These are phyloP conservation scores for Alosa alosa DNA, from an alignment of 2,113 vertebrate genomes.

Conservation along the genomic window DNA sequence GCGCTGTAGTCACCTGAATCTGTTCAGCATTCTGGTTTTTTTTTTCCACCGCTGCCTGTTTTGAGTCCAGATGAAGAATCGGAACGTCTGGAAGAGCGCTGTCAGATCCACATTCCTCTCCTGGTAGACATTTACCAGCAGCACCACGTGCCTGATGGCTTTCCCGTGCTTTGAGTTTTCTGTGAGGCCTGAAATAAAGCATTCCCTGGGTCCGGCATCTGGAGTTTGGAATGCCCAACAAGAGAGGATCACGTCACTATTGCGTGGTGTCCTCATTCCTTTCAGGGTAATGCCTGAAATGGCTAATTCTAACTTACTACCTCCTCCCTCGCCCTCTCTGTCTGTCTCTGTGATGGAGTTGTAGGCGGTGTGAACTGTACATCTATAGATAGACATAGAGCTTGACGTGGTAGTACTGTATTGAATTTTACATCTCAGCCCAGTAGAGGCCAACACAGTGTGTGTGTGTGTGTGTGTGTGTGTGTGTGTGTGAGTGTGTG, in stretches of 20 bases:
- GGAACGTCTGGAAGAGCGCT: background rate
- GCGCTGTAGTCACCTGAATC: background rate
- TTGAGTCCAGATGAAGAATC: background rate
- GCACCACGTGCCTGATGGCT: background rate
- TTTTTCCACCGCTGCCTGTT: background rate
- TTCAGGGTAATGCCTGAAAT: background rate
- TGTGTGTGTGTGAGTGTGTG: background rate
- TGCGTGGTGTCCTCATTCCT: background rate
- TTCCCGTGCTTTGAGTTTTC: background rate
- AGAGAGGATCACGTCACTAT: background rate
- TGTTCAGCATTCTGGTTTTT: background rate
- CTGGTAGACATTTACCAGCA: background rate
- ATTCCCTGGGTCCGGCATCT: background rate
- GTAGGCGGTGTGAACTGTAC: background rate
- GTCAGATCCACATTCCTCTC: background rate
- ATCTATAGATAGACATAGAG: background rate
- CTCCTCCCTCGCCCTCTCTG: background rate
- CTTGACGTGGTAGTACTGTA: background rate
- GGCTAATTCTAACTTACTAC: background rate
- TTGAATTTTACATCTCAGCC: background rate
- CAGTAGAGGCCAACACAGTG: background rate
- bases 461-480: conserved; percentile 3
- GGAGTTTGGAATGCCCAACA: background rate
- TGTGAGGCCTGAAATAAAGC: background rate
- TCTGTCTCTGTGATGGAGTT: background rate